Evolutionary conservation across 2,113 vertebrate species (phyloP), one percentile per base, ranked within the genome.

Genomic region (Reinhardtius hippoglossoides): DNA sequence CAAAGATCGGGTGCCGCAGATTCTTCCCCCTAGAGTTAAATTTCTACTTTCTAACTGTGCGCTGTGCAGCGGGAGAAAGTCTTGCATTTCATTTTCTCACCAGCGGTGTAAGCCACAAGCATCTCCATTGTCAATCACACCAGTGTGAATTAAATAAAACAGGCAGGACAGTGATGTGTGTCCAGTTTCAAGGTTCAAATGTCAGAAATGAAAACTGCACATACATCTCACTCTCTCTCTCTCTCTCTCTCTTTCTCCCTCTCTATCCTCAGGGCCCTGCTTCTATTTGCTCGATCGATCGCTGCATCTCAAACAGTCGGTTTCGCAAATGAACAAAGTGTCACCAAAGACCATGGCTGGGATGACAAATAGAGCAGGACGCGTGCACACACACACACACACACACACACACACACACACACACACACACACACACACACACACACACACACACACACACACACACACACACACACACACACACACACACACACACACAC

Each of bases 241-340:
- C 0, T 1, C 56, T 20, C 42, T 20, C 3, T 1, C 42, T 4
- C 9, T 21, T 24, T 7, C 0, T 1, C 56, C 16, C 60, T 52
- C 61, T 69, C 73, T 24, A 21, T 71, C 85, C 84, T 72, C 37
- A 24, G 67, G 75, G 78, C 61, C 76, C 37, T 42, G 64, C 81
- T 76, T 83, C 67, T 88, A 56, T 92, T 93, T 90, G 83, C 84
- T 80, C 68, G 13, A 92, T 93, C 85, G 90, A 93, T 93, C 67
- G 21, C 73, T 86, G 90, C 88, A 91, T 92, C 86, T 91, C 81
- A 88, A 90, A 87, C 69, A 89, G 82, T 83, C 62, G 67, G 80
- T 89, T 89, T 90, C 62, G 81, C 86, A 91, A 92, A 91, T 91
- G 90, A 92, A 86, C 91, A 90, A 81, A 75, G 89, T 92, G 92